Base-by-base conservation (phyloP, 2,113 vertebrate species). In the Brachyhypopomus occidentalis region DNA sequence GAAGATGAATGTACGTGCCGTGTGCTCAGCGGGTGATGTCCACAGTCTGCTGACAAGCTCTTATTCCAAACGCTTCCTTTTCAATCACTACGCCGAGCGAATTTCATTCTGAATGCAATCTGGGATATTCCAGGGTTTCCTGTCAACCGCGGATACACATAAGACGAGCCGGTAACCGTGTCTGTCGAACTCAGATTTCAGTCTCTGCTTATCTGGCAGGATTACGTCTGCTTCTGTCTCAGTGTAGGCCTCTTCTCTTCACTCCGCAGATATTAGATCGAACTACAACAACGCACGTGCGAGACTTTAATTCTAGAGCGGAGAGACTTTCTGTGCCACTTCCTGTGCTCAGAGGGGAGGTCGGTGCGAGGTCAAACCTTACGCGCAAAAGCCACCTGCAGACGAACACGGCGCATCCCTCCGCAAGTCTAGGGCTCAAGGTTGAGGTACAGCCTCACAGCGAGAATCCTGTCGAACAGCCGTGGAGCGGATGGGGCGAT, bases 361-460 rank as follows among this genome's bases (percentile, higher is more conserved):
- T 71, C n/a, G 36, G 25, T 66, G 71, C 22, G 38, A 36, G 34
- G 66, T 22, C 45, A 38, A 30, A 70, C 30, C 55, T 70, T 58
- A 78, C 58, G 70, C 23, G 71, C 34, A 45, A 60, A 79, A 71
- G 45, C 66, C 66, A 71, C 45, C 75, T 66, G 11, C 16, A 30
- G 60, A n/a, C 48, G 52, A 77, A 77, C 20, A 19, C 55, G 71
- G 66, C 41, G 7, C 3, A 19, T 12, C 52, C 30, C 17, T 77
- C 41, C 64, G 52, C 55, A 55, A 27, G 64, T 41, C 45, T 20
- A 12, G 12, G 41, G 4, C n/a, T 6, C 55, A 41, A 71, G 41
- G 34, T 59, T 71, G 38, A 25, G 34, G 23, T 55, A 2, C 45
- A 66, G 55, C n/a, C n/a, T 58, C 64, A 22, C 23, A 34, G n/a